Base-by-base conservation (phyloP, 1,140 invertebrate genomes). In the Acromyrmex echinatior region DNA sequence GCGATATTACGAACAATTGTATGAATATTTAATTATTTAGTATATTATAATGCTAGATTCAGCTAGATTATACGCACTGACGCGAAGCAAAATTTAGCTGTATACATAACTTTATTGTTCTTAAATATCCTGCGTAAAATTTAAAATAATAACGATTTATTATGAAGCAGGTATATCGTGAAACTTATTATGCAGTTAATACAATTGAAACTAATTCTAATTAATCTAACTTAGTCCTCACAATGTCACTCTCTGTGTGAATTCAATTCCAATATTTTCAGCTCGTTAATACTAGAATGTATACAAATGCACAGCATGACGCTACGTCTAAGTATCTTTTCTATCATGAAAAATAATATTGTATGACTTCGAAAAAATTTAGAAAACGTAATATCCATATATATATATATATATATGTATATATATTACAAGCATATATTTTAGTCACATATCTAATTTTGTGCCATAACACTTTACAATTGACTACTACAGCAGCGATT, bases 391-490 rank as follows among this genome's bases (percentile, higher is more conserved):
- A 51, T 51, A 49, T 49, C 28, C 25, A 25, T 66, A 10, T 60
- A 66, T 51, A 62, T 25, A 31, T 53, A 21, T 65, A 21, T 51
- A 85, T 53, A 18, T 68, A 60, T 73, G 39, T 25, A 28, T 65
- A 78, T 62, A 86, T 25, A 7, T 58, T 31, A 68, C 73, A 74
- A 63, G 74, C 28, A 85, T 56, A 65, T 66, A 45, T 73, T 45
- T 56, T 68, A 12, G 49, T 39, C 31, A 45, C 39, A 89, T 63
- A 16, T 80, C 82, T 86, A 81, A 65, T 84, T 79, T 91, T 91
- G 81, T 91, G 86, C 86, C 81, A 81, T 84, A 90, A 90, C 60
- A 80, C 53, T 86, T 91, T 81, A 62, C 68, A 56, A 86, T 62
- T 66, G 70, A 70, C 77, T 74, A 77, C 35, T 56, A 70, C 18